Percentiles rank a stretch among this genome's conserved stretches.
These are phyloP conservation scores for Dione juno DNA, from an alignment of 2,888 invertebrate genomes.

Conservation along the genomic window DNA sequence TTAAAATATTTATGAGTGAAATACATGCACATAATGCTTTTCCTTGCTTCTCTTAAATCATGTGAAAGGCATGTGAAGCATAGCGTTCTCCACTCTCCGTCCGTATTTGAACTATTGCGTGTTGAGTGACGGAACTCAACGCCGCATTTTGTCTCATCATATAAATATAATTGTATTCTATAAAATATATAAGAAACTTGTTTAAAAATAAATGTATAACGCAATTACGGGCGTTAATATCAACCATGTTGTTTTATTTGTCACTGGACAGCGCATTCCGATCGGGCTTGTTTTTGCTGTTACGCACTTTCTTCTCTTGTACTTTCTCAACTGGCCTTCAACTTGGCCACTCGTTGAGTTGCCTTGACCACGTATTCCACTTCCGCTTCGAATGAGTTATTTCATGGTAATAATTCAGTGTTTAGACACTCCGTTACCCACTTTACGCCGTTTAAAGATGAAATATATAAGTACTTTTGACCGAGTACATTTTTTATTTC, in stretches of 20 bases:
- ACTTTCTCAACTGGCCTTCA: conserved; percentile 65
- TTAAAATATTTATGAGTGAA: no score
- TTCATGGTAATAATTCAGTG: not conserved
- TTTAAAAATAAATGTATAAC: not conserved
- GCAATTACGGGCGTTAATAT: not conserved
- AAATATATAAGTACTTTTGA: no score
- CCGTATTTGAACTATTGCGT: no score
- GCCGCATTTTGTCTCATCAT: no score
- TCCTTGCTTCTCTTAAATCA: no score
- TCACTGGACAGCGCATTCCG: conserved; percentile 52
- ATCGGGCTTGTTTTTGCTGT: conserved; percentile 65
- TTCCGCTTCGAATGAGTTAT: not conserved
- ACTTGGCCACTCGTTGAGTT: conserved; percentile 40
- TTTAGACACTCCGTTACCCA: not conserved
- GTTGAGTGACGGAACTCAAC: no score
- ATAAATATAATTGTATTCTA: not conserved
- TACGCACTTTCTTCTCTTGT: conserved; percentile 77
- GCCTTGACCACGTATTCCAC: conserved; percentile 18
- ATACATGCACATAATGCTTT: no score
- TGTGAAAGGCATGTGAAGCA: no score
- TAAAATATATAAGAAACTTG: not conserved
- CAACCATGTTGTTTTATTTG: not conserved
- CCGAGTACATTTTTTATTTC: no score
- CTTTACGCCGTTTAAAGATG: no score
- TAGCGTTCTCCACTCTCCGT: no score